Evolutionary conservation across 2,113 vertebrate species (phyloP), one percentile per base, ranked within the genome.

Genomic region (Felis catus): DNA sequence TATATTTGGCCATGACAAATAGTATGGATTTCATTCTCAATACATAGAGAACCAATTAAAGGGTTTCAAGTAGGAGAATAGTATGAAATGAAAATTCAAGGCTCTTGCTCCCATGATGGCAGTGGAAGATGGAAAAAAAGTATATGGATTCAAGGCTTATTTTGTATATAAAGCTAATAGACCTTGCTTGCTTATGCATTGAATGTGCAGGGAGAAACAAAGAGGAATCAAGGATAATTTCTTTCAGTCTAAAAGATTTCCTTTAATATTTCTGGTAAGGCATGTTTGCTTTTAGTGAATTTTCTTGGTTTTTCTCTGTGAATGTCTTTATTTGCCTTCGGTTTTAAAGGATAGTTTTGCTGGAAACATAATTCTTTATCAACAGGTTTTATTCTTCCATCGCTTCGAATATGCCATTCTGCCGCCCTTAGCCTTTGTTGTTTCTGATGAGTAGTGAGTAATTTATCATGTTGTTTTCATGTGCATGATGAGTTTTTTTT

Each of bases 301-400:
- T 81, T 12, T 68, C 27, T 68, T 39, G 39, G 45, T 86, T 61
- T 83, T 92, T 82, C 39, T 76, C 29, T 95, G 7, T 86, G 27
- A 74, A n/a, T 82, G 41, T 79, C 48, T 96, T 68, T 84, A 61
- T 84, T 89, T 96, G 48, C 65, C 65, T 84, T 92, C 27, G 53
- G 39, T 71, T 94, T 73, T 96, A 66, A 93, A 93, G 45, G 58
- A 76, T 86, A 51, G 39, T 63, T 94, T 92, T 84, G 9, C 79
- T 96, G 19, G 53, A 55, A 58, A 66, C 73, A 48, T 36, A 95
- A 85, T 94, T 92, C 19, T 55, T 93, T 19, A 7, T 92, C 87
- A 73, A 76, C 23, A 71, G n/a, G 41, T 39, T 58, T 33, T 61
- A 33, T 82, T 55, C 53, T 93, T 83, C 68, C 12, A 31, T 91